Evolutionary conservation across 2,113 vertebrate genomes (phyloP), one percentile per base, ranked within the genome.

Genomic region (Mesembrinibis cayennensis): DNA sequence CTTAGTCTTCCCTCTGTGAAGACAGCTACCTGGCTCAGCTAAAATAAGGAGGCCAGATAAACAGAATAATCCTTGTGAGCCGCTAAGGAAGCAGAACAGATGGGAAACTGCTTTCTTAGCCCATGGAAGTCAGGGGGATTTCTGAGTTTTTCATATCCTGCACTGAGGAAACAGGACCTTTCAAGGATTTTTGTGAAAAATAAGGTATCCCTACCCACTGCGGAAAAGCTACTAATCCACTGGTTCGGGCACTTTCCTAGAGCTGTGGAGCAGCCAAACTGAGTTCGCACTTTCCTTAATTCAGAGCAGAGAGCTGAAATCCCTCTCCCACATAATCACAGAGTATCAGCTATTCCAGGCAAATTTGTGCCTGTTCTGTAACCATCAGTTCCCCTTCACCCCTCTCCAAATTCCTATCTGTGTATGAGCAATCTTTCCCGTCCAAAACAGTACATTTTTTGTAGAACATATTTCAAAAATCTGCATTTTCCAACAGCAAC

Each of bases 261-360:
- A 85, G 47, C 52, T 84, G 47, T 82, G 65, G n/a, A 91, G 20
- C 69, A 89, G 77, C 36, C 80, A 87, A 72, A 91, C 72, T 34
- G 69, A 71, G 12, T 91, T 93, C 84, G 74, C 73, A 71, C 47
- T 74, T 91, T 76, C 52, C 61, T 78, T 91, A 67, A 93, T 67
- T 95, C 77, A 87, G 89, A 91, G 49, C 16, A 92, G 38, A 89
- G 32, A 79, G 56, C n/a, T 95, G 81, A 93, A 93, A 93, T 94
- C 47, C 66, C 52, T 82, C 86, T 96, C 52, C 73, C 73, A 82
- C 4, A 0, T 87, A 91, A 93, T 44, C 81, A 78, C 42, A 84
- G 62, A 67, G 8, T 45, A 89, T 40, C 34, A 89, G 50, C 55
- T 93, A 84, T 87, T 87, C 32, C 38, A 78, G 55, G 47, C 13